Conservation (phyloP, 2,888 invertebrate species). For the Nysson spinosus region DNA sequence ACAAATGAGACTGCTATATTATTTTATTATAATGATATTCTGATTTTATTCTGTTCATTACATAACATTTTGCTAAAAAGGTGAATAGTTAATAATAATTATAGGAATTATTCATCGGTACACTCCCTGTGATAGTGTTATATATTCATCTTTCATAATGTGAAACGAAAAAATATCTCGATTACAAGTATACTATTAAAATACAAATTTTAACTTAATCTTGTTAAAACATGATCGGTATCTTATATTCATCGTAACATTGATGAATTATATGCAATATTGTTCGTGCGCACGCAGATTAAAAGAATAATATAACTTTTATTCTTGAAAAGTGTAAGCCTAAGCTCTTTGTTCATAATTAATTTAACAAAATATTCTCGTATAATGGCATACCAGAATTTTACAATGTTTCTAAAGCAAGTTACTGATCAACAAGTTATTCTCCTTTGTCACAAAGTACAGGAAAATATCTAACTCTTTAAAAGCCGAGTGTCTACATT, state of each 20-base stretch:
- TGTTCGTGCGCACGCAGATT: slow-evolving; percentile 1
- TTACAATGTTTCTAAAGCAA: no score
- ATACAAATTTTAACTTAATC: slow-evolving; percentile 13
- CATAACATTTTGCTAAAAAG: slow-evolving; percentile 10
- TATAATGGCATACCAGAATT: slow-evolving; percentile 6
- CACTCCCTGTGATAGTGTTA: slow-evolving; percentile 45
- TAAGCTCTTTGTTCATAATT: slow-evolving; percentile 14
- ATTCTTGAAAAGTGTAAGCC: slow-evolving; percentile 3
- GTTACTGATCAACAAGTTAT: no score
- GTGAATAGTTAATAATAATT: slow-evolving; percentile 22
- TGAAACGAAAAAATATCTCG: slow-evolving; percentile 7
- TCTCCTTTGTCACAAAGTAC: neutral
- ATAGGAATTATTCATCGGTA: slow-evolving; percentile 32
- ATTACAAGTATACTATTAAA: neutral
- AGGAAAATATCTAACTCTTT: neutral
- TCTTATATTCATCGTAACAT: slow-evolving; percentile 29
- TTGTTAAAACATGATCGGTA: slow-evolving; percentile 24
- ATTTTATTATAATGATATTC: slow-evolving; percentile 35
- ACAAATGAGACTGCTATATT: slow-evolving; percentile 40
- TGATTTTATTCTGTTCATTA: slow-evolving; percentile 28
- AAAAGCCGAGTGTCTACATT: neutral
- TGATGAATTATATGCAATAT: slow-evolving; percentile 3
- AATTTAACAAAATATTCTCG: slow-evolving; percentile 21
- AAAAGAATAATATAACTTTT: neutral
- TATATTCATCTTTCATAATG: slow-evolving; percentile 31